phyloP scores from a whole-genome alignment of 2,113 vertebrate species.

The Panthera leo region DNA sequence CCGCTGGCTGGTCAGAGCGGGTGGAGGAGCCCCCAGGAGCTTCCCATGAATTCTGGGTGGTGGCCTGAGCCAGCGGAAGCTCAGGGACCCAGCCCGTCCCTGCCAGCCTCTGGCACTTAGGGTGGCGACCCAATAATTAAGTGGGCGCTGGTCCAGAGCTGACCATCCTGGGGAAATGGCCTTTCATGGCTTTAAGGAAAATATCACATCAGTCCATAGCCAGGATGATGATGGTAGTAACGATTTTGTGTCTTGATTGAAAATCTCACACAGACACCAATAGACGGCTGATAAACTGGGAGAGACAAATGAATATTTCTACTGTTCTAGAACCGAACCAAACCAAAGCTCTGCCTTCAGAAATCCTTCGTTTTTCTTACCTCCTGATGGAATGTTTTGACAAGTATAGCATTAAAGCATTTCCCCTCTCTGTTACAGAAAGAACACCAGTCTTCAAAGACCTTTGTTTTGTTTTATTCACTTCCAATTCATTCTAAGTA shows the following conservation, averaged over 20 bases:
- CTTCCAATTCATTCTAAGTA: background rate
- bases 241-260: background rate
- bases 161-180: background rate
- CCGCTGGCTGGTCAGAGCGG: fast-evolving
- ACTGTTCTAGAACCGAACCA: background rate
- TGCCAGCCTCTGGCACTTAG: too few relatives aligned
- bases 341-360: background rate
- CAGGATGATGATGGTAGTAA: too few relatives aligned
- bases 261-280: background rate
- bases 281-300: background rate
- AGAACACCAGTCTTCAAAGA: background rate
- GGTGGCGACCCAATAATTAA: background rate
- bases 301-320: background rate
- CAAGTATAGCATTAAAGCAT: background rate
- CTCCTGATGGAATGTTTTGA: background rate
- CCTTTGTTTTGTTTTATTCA: background rate
- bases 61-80: too few relatives aligned
- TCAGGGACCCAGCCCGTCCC: fast-evolving
- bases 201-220: too few relatives aligned
- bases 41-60: fast-evolving
- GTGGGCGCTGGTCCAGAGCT: too few relatives aligned
- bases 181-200: background rate
- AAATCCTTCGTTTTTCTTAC: background rate
- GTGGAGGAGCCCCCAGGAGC: background rate
- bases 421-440: background rate